Evolutionary conservation across 1,140 invertebrate species (phyloP).

Genomic region (Euwallacea fornicatus): DNA sequence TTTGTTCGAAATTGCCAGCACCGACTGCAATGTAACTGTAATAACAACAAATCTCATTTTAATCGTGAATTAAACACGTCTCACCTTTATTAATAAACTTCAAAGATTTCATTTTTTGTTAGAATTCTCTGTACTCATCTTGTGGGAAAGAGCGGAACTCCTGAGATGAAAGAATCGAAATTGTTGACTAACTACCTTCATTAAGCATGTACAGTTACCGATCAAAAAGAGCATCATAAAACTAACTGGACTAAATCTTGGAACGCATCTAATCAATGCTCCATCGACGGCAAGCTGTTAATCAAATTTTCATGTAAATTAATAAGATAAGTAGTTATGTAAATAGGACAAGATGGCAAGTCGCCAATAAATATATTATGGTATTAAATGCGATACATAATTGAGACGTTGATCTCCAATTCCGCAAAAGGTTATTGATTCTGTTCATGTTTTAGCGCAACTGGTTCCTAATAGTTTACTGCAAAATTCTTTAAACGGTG

Average conservation of each 20-base stretch:
- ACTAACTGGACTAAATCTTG: constrained; percentile 11
- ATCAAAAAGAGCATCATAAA: constrained; percentile 2
- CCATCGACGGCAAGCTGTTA: constrained; percentile 10
- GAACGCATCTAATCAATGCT: constrained; percentile 1
- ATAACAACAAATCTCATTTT: constrained; percentile 7
- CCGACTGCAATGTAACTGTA: background rate
- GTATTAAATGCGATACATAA: background rate
- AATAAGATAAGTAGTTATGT: constrained; percentile 3
- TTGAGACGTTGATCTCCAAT: background rate
- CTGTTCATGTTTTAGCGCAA: background rate
- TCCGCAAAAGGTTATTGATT: constrained; percentile 6
- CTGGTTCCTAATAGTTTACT: too few relatives aligned
- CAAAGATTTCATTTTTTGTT: background rate
- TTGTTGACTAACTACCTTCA: background rate
- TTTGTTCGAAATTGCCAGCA: background rate
- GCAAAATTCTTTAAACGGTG: too few relatives aligned
- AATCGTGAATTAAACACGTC: background rate
- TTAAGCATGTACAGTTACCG: background rate
- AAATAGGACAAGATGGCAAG: constrained; percentile 7
- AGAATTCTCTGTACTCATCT: background rate
- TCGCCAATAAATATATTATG: constrained; percentile 6
- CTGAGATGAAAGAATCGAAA: background rate
- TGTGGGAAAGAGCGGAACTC: background rate
- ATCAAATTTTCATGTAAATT: constrained; percentile 12
- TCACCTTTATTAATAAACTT: constrained; percentile 2